Evolutionary conservation across 2,797 vertebrate species (phyloP), one percentile per base, ranked within the genome.

Genomic region (Chiloscyllium punctatum): DNA sequence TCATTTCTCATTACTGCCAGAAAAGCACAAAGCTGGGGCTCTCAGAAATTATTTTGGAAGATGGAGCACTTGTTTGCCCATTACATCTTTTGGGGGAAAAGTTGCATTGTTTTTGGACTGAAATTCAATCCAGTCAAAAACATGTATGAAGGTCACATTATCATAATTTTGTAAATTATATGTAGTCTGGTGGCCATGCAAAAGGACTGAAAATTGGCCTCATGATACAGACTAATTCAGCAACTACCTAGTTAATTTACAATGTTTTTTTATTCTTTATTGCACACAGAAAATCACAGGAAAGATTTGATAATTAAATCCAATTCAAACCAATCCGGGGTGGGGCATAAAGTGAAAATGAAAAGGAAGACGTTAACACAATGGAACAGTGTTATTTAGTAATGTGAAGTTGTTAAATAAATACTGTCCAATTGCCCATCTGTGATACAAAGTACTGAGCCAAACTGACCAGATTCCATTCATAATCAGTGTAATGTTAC

Each of bases 281-380:
- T 53, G 69, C 69, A 77, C 71, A 95, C 48, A 77, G 71, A 77
- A 30, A 77, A 53, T 95, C 66, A 92, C 21, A 4, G 69, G 62
- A 42, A 68, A 92, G 90, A 42, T 69, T 33, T 53, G 48, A 53
- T 51, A 33, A 84, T 69, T 92, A 42, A 95, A 74, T 95, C 48
- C 94, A 74, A 95, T 53, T 77, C 71, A 95, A 74, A 95, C 48
- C 71, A 95, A 95, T 95, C 94, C 94, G 94, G 74, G 74, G 33
- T 1, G 51, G 94, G 94, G 94, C 72, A 53, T 77, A 95, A 77
- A 74, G 94, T 95, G 48, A 95, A 95, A 95, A 95, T 77, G 94
- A 95, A 95, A 95, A 57, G 53, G 94, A 95, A 95, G 71, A 95
- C 95, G 53, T 95, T 95, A 95, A 95, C 94, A 74, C 48, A 57